A percentile compares a stretch with the other conserved stretches of the same genome.
phyloP scores from a whole-genome alignment of 1,140 invertebrate species.

The Luehdorfia chinensis region DNA sequence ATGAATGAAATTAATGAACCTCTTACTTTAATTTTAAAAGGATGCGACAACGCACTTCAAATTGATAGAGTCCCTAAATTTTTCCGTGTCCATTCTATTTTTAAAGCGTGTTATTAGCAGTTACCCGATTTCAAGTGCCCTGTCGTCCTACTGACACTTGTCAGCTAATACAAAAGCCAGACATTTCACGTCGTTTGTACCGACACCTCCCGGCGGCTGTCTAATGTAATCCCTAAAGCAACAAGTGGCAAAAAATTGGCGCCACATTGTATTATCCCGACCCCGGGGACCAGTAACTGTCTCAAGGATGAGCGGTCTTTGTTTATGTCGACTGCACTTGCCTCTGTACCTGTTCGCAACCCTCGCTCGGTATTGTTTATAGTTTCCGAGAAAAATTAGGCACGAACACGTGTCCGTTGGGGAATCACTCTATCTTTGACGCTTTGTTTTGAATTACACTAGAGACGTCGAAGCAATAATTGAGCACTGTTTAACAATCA shows the following conservation, averaged over 20 bases:
- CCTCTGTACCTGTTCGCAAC: constrained; percentile 48
- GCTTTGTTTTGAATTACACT: constrained; percentile 40
- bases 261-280: constrained; percentile 55
- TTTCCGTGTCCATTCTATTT: constrained; percentile 24
- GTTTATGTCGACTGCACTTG: constrained; percentile 52
- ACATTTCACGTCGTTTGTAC: constrained; percentile 64
- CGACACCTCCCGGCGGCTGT: constrained; percentile 47
- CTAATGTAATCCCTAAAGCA: constrained; percentile 35
- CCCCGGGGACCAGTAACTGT: constrained; percentile 46
- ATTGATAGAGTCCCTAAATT: too few relatives aligned
- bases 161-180: constrained; percentile 55
- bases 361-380: constrained; percentile 36
- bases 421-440: constrained; percentile 27
- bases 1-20: too few relatives aligned
- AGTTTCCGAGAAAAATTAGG: constrained; percentile 47
- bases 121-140: constrained; percentile 41
- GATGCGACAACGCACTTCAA: too few relatives aligned
- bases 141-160: constrained; percentile 46
- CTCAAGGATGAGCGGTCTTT: constrained; percentile 41
- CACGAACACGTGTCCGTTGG: constrained; percentile 47
- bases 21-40: background rate
- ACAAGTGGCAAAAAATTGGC: constrained; percentile 63
- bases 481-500: constrained; percentile 22
- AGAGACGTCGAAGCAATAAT: constrained; percentile 27
- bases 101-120: constrained; percentile 38